phyloP scores from a whole-genome alignment of 2,888 invertebrate species.

The Corbicula japonica region DNA sequence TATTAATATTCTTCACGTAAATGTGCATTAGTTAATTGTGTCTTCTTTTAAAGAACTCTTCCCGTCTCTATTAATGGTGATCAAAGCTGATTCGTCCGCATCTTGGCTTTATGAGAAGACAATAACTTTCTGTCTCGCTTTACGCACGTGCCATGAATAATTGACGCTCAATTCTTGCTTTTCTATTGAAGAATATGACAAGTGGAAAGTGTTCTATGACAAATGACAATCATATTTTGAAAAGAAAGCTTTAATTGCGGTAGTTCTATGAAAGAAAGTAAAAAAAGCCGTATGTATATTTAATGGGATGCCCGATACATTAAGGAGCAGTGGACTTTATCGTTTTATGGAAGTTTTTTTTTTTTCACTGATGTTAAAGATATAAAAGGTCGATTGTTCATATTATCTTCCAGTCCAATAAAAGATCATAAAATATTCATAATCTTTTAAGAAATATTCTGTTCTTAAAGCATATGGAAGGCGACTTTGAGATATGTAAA shows the following conservation, averaged over 20 bases:
- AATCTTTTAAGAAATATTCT: conserved; percentile 18
- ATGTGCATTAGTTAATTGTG: conserved; percentile 79
- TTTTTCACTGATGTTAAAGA: conserved; percentile 6
- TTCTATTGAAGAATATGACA: conserved; percentile 58
- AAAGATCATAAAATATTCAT: conserved; percentile 42
- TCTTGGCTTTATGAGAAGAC: conserved; percentile 41
- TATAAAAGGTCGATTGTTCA: too few species aligned
- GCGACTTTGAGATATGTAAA: too few species aligned
- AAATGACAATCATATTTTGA: conserved; percentile 56
- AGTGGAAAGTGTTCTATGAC: conserved; percentile 58
- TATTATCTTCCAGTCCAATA: too few species aligned
- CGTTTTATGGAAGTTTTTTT: too few species aligned
- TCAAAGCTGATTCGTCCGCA: conserved; percentile 40
- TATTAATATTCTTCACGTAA: conserved; percentile 79
- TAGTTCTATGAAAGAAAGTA: conserved; percentile 28
- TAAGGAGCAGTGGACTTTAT: conserved; percentile 25
- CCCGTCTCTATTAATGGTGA: conserved; percentile 53
- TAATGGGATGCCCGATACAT: conserved; percentile 40
- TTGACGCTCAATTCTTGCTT: conserved; percentile 36
- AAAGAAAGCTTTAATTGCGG: conserved; percentile 49
- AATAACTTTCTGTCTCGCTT: conserved; percentile 29
- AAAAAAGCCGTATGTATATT: conserved; percentile 47
- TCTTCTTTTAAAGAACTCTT: conserved; percentile 64
- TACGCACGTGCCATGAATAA: conserved; percentile 49
- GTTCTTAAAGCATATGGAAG: conserved; percentile 37